Percentiles rank a stretch among this genome's conserved stretches.
These are phyloP conservation scores for Goniozus legneri DNA, from an alignment of 1,140 invertebrate species.

Conservation along the genomic window DNA sequence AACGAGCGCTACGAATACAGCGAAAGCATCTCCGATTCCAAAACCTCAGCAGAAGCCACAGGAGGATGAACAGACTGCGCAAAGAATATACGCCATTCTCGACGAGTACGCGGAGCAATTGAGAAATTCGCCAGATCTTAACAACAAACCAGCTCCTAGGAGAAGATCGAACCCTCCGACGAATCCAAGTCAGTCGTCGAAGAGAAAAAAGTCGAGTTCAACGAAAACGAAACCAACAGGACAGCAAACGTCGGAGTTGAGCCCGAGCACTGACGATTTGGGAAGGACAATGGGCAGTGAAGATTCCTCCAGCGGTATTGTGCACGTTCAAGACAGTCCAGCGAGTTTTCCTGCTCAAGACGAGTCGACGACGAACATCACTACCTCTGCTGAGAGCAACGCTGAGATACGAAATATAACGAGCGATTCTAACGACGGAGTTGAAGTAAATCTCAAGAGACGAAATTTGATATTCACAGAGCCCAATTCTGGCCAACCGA, in stretches of 20 bases:
- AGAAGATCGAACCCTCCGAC: slow-evolving; percentile 71
- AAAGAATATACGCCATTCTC: slow-evolving; percentile 75
- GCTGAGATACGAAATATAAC: slow-evolving; percentile 27
- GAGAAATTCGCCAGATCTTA: slow-evolving; percentile 73
- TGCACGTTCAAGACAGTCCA: slow-evolving; percentile 55
- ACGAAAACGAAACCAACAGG: slow-evolving; percentile 56
- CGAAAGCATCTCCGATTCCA: slow-evolving; percentile 65
- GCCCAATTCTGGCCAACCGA: slow-evolving; percentile 37
- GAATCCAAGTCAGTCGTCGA: slow-evolving; percentile 67
- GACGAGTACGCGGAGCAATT: slow-evolving; percentile 78
- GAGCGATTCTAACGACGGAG: slow-evolving; percentile 43
- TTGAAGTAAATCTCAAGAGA: slow-evolving; percentile 36
- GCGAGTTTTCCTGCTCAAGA: slow-evolving; percentile 41
- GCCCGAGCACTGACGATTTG: slow-evolving; percentile 62
- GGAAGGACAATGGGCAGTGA: slow-evolving; percentile 67
- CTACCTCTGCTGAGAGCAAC: slow-evolving; percentile 13
- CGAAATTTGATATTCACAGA: slow-evolving; percentile 46
- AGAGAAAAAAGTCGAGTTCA: slow-evolving; percentile 68
- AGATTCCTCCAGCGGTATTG: slow-evolving; percentile 66
- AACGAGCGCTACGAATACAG: slow-evolving; percentile 56
- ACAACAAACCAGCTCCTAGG: slow-evolving; percentile 76
- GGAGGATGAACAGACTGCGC: slow-evolving; percentile 78
- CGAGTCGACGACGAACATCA: slow-evolving; percentile 22
- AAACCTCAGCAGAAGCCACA: slow-evolving; percentile 72
- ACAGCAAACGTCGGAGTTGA: slow-evolving; percentile 56